Conservation (phyloP, 2,888 invertebrate genomes). For the Tinea pellionella region DNA sequence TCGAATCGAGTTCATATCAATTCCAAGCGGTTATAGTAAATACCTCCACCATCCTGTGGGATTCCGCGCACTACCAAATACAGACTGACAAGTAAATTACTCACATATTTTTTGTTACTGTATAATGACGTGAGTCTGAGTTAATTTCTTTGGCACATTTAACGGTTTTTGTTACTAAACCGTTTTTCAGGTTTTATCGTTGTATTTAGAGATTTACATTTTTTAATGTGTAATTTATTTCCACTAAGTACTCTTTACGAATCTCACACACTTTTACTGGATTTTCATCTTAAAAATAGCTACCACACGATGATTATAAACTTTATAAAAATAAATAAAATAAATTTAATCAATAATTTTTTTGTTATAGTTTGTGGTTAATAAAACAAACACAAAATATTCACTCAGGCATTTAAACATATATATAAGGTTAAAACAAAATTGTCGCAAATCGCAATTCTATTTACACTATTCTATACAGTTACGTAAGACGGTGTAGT, state of each 20-base stretch:
- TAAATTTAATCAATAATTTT: too few relatives aligned
- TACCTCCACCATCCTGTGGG: slow-evolving; percentile 2
- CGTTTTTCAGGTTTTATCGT: background rate
- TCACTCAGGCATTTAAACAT: too few relatives aligned
- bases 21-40: background rate
- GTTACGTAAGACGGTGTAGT: background rate
- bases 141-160: slow-evolving; percentile 7
- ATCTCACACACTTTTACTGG: too few relatives aligned
- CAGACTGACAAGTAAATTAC: slow-evolving; percentile 10
- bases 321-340: too few relatives aligned
- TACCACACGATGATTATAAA: too few relatives aligned
- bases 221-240: too few relatives aligned
- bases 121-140: slow-evolving; percentile 9
- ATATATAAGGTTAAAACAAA: too few relatives aligned
- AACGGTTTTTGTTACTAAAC: background rate
- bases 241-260: too few relatives aligned
- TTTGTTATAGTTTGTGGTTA: too few relatives aligned
- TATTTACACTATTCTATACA: background rate
- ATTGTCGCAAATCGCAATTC: background rate
- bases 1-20: background rate
- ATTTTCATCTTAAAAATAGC: too few relatives aligned
- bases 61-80: slow-evolving; percentile 14
- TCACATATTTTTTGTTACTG: slow-evolving; percentile 1
- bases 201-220: background rate
- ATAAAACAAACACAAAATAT: too few relatives aligned